phyloP scores from a whole-genome alignment of 2,113 vertebrate genomes.

The Pyrgilauda ruficollis region DNA sequence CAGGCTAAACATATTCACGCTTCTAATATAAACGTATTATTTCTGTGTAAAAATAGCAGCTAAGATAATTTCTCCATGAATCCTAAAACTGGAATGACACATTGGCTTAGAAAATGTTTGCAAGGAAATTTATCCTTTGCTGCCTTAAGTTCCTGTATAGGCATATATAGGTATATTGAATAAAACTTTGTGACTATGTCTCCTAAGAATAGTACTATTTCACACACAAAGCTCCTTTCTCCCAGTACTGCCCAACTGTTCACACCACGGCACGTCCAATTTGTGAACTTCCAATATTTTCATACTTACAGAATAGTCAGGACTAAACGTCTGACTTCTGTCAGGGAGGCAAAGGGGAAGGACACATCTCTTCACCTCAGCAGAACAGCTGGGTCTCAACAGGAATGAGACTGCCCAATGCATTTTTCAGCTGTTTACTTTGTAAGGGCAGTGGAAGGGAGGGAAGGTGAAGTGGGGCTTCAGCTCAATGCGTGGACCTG shows the following conservation, averaged over 20 bases:
- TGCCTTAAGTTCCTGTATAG: neutral
- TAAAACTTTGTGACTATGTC: neutral
- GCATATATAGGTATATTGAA: neutral
- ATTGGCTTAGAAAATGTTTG: neutral
- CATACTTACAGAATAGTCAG: neutral
- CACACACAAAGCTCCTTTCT: neutral
- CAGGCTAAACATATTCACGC: neutral
- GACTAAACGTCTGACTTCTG: accelerated
- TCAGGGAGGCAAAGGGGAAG: neutral
- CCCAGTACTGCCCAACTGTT: neutral
- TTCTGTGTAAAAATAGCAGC: neutral
- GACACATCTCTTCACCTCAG: neutral
- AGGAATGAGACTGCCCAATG: neutral
- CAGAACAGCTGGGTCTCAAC: neutral
- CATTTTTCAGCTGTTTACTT: neutral
- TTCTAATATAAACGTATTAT: neutral
- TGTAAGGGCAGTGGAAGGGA: neutral
- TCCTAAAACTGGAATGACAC: neutral
- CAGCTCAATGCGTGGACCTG: neutral
- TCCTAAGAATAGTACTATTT: neutral
- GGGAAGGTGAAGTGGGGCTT: neutral
- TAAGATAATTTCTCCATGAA: neutral
- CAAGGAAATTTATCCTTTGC: neutral
- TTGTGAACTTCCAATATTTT: neutral
- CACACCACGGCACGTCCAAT: neutral